phyloP scores from a whole-genome alignment of 1,140 invertebrate species.

The Oppia nitens region DNA sequence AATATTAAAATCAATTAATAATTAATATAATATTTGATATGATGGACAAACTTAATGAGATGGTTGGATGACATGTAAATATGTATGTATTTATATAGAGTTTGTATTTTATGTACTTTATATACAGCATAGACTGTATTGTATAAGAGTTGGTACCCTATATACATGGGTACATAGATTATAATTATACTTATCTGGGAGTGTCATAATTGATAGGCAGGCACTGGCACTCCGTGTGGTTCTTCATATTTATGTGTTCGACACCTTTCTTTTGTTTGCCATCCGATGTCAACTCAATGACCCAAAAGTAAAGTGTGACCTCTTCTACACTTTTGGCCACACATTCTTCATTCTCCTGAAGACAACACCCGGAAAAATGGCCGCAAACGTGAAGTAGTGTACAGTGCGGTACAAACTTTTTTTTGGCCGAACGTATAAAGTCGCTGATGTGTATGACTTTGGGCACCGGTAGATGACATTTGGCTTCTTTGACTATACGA shows the following conservation, averaged over 20 bases:
- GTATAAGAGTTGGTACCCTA: too few species aligned
- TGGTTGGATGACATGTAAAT: too few species aligned
- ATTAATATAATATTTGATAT: too few species aligned
- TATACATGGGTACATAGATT: too few species aligned
- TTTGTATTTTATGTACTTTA: too few species aligned
- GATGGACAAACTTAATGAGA: too few species aligned
- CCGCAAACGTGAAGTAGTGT: conserved; percentile 52
- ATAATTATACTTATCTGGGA: background rate
- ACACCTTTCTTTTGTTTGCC: conserved; percentile 25
- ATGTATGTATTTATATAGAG: too few species aligned
- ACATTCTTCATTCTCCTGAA: conserved; percentile 40
- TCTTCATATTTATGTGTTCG: conserved; percentile 48
- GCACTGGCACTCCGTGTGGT: conserved; percentile 56
- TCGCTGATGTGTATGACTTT: conserved; percentile 40
- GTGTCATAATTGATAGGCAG: conserved; percentile 17
- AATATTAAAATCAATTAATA: too few species aligned
- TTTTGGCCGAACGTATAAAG: conserved; percentile 45
- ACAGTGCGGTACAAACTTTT: conserved; percentile 50
- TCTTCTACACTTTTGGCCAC: conserved; percentile 42
- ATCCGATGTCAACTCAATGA: conserved; percentile 1
- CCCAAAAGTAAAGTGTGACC: conserved; percentile 50
- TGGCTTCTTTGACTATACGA: conserved; percentile 7
- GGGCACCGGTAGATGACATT: conserved; percentile 32
- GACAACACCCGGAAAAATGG: conserved; percentile 58
- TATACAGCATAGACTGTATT: too few species aligned